Percentiles rank a stretch among this genome's conserved stretches.
Evolutionary conservation across 2,888 invertebrate species (phyloP).

Genomic region (Pseudoips prasinana): DNA sequence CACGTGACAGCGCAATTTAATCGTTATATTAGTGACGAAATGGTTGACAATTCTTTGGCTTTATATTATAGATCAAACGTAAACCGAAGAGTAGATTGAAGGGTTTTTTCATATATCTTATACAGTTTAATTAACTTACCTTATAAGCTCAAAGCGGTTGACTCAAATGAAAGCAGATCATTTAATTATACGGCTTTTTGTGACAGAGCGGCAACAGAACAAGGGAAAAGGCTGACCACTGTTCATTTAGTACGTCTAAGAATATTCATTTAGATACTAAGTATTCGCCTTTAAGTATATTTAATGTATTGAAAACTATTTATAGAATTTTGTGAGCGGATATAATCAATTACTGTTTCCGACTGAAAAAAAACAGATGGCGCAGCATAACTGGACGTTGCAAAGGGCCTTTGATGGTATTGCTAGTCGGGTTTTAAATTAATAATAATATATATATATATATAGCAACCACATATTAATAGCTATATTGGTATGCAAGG

Average conservation of each 20-base stretch:
- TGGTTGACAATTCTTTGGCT: conserved; percentile 4
- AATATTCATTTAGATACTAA: too few species aligned
- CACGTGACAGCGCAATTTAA: background rate
- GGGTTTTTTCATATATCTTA: conserved; percentile 23
- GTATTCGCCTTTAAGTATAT: too few species aligned
- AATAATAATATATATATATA: too few species aligned
- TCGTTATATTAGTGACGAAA: background rate
- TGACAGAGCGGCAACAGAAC: conserved; percentile 10
- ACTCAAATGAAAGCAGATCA: conserved; percentile 35
- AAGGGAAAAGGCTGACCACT: background rate
- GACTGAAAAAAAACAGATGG: too few species aligned
- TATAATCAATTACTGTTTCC: too few species aligned
- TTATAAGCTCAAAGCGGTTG: conserved; percentile 36
- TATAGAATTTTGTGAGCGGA: too few species aligned
- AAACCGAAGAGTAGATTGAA: conserved; percentile 21
- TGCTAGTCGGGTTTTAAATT: too few species aligned
- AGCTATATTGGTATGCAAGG: too few species aligned
- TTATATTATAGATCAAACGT: conserved; percentile 25
- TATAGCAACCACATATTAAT: too few species aligned
- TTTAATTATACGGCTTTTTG: conserved; percentile 38
- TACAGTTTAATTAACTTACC: conserved; percentile 41
- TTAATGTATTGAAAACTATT: too few species aligned
- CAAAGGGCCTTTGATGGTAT: too few species aligned
- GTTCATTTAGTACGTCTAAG: background rate
- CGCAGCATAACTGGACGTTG: too few species aligned